These are phyloP conservation scores for Neocloeon triangulifer DNA, from an alignment of 1,140 invertebrate species.

Conservation along the genomic window DNA sequence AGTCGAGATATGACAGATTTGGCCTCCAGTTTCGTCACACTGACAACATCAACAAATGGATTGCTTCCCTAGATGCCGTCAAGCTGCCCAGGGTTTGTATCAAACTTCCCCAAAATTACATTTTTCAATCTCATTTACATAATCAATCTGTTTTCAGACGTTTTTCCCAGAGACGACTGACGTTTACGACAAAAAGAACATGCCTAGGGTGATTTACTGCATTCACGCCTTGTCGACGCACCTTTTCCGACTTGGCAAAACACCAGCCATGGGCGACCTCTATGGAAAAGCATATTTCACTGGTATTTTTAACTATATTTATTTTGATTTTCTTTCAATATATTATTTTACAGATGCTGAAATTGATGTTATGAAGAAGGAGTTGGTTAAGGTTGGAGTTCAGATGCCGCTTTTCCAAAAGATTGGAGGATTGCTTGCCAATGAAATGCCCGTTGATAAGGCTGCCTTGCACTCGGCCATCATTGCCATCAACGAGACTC, in stretches of 20 bases:
- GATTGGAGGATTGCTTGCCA: slow-evolving; percentile 50
- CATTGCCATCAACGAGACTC: slow-evolving; percentile 43
- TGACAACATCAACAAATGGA: slow-evolving; percentile 66
- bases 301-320: slow-evolving; percentile 20
- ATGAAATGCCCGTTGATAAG: slow-evolving; percentile 35
- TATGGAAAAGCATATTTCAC: slow-evolving; percentile 60
- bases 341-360: slow-evolving; percentile 37
- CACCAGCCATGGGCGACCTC: slow-evolving; percentile 53
- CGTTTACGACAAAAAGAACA: slow-evolving; percentile 68
- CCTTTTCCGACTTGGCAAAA: slow-evolving; percentile 44
- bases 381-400: slow-evolving; percentile 48
- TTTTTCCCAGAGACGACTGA: slow-evolving; percentile 72
- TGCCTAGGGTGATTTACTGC: slow-evolving; percentile 62
- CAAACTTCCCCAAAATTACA: slow-evolving; percentile 1
- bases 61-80: slow-evolving; percentile 41
- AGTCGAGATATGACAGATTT: slow-evolving; percentile 33
- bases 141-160: slow-evolving; percentile 27
- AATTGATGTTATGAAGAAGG: slow-evolving; percentile 42
- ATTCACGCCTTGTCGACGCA: slow-evolving; percentile 57
- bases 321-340: not conserved
- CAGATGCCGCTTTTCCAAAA: slow-evolving; percentile 59
- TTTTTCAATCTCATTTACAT: slow-evolving; percentile 1
- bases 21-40: slow-evolving; percentile 61
- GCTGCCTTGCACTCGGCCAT: slow-evolving; percentile 37
- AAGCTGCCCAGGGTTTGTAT: slow-evolving; percentile 42